Evolutionary conservation across 2,888 invertebrate species (phyloP).

Genomic region (Ecliptopera silaceata): DNA sequence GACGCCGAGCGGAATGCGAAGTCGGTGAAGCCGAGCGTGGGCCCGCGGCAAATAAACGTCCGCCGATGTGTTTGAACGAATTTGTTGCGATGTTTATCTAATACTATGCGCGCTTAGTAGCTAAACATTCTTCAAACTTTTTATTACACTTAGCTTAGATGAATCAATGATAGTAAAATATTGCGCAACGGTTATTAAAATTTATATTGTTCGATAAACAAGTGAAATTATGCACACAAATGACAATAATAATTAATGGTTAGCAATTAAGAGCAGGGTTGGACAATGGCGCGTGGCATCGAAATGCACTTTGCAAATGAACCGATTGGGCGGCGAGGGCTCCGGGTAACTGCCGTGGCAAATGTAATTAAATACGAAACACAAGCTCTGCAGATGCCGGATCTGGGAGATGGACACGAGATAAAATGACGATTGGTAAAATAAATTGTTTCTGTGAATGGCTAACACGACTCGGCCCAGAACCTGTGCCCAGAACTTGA

Average conservation of each 20-base stretch:
- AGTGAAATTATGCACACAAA: slow-evolving; percentile 64
- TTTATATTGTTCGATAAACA: slow-evolving; percentile 53
- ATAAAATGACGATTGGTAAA: slow-evolving; percentile 29
- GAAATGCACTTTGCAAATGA: slow-evolving; percentile 83
- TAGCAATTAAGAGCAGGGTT: slow-evolving; percentile 75
- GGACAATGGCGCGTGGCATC: slow-evolving; percentile 73
- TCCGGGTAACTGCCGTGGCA: slow-evolving; percentile 46
- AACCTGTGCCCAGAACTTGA: neutral
- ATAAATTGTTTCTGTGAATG: slow-evolving; percentile 5
- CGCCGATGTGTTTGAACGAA: slow-evolving; percentile 77
- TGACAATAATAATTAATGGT: slow-evolving; percentile 76
- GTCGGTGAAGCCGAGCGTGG: slow-evolving; percentile 70
- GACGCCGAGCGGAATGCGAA: slow-evolving; percentile 71
- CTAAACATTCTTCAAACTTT: slow-evolving; percentile 57
- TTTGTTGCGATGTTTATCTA: slow-evolving; percentile 79
- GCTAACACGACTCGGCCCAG: neutral
- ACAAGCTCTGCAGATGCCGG: slow-evolving; percentile 60
- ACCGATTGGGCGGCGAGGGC: slow-evolving; percentile 57
- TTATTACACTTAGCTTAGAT: slow-evolving; percentile 6
- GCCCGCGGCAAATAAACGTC: slow-evolving; percentile 76
- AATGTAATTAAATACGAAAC: slow-evolving; percentile 72
- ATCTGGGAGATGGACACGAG: slow-evolving; percentile 38
- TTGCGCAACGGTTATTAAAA: slow-evolving; percentile 2
- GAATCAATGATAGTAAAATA: slow-evolving; percentile 7
- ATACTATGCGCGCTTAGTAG: slow-evolving; percentile 66